phyloP scores from a whole-genome alignment of 2,888 invertebrate genomes.

The Isoperla grammatica region DNA sequence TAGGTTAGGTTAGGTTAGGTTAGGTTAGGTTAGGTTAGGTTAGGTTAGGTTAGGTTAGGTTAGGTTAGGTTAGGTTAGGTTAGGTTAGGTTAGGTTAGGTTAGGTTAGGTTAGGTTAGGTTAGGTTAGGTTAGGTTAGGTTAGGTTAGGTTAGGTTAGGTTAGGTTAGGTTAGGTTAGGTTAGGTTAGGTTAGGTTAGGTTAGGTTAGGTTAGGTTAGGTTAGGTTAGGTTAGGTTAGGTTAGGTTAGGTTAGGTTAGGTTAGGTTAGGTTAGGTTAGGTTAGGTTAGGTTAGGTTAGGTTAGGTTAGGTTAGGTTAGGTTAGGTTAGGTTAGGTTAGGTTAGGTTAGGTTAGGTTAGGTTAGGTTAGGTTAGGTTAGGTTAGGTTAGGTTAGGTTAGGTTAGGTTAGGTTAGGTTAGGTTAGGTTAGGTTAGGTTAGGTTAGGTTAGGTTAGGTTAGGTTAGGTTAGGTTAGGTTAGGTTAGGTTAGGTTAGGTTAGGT shows the following conservation, averaged over 20 bases:
- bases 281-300: no score
- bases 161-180: slow-evolving; percentile 19
- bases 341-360: no score
- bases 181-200: slow-evolving; percentile 24
- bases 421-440: slow-evolving; percentile 21
- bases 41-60: slow-evolving; percentile 20
- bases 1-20: slow-evolving; percentile 22
- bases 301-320: no score
- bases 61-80: slow-evolving; percentile 16
- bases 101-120: slow-evolving; percentile 19
- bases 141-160: slow-evolving; percentile 16
- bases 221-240: slow-evolving; percentile 28
- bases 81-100: slow-evolving; percentile 19
- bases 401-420: slow-evolving; percentile 20
- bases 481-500: slow-evolving; percentile 19
- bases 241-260: slow-evolving; percentile 20
- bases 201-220: slow-evolving; percentile 29
- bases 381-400: slow-evolving; percentile 22
- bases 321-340: no score
- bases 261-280: no score
- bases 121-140: slow-evolving; percentile 19
- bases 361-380: no score
- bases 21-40: slow-evolving; percentile 20
- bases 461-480: slow-evolving; percentile 17
- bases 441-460: slow-evolving; percentile 18